Conservation (phyloP, 2,113 vertebrate genomes). For the Trogon melanurus region DNA sequence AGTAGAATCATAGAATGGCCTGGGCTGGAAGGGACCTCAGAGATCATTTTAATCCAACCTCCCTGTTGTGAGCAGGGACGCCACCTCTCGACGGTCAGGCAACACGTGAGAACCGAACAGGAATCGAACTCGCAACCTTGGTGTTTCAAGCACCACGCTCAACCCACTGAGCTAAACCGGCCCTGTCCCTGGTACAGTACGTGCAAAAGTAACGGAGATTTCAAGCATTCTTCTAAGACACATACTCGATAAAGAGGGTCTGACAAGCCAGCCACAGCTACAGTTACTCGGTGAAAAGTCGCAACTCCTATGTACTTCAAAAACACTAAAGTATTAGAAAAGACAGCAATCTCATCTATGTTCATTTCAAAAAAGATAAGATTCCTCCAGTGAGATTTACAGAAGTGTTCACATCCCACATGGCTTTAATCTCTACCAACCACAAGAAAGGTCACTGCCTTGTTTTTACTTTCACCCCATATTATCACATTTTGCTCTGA, state of each 20-base stretch:
- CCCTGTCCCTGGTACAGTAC: background rate
- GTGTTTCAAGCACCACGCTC: too few species aligned
- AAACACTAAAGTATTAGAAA: background rate
- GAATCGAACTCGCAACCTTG: too few species aligned
- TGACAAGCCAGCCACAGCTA: background rate
- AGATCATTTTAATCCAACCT: too few species aligned
- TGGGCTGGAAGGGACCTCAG: too few species aligned
- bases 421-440: background rate
- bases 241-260: background rate
- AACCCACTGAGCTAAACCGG: too few species aligned
- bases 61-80: too few species aligned
- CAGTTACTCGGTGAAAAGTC: background rate
- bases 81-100: too few species aligned
- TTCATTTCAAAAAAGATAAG: background rate
- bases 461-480: background rate
- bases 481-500: background rate
- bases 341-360: rapidly evolving
- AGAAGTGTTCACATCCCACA: background rate
- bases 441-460: background rate
- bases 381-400: background rate
- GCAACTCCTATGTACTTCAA: background rate
- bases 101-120: too few species aligned
- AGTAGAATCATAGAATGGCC: too few species aligned
- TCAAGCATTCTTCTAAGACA: background rate
- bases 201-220: background rate